Evolutionary conservation across 2,888 invertebrate genomes (phyloP).

Genomic region (Acronicta psi): DNA sequence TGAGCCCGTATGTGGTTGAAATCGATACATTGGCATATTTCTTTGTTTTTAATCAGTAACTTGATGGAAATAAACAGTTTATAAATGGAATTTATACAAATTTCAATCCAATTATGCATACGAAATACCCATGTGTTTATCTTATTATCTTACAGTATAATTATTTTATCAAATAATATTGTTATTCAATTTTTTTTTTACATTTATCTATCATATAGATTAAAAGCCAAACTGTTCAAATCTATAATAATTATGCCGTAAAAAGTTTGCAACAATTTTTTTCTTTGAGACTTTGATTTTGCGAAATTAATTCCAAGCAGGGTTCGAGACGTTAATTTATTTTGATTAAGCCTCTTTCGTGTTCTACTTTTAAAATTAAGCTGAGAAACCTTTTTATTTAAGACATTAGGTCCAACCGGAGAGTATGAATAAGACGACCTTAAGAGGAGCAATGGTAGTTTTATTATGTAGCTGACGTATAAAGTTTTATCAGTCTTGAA

Average conservation of each 20-base stretch:
- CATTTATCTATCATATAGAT: background rate
- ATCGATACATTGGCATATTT: too few relatives aligned
- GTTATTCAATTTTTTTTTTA: background rate
- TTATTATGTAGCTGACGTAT: too few relatives aligned
- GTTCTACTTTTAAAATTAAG: conserved; percentile 38
- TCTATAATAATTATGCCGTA: conserved; percentile 27
- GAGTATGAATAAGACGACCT: conserved; percentile 21
- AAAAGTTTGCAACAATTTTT: conserved; percentile 21
- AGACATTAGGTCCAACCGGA: conserved; percentile 26
- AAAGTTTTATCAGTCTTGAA: too few relatives aligned
- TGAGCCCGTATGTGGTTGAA: too few relatives aligned
- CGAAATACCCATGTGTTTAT: too few relatives aligned
- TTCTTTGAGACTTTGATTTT: conserved; percentile 40
- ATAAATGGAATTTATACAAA: too few relatives aligned
- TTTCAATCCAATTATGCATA: too few relatives aligned
- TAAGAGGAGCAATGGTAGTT: background rate
- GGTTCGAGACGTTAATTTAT: conserved; percentile 50
- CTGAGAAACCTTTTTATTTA: conserved; percentile 42
- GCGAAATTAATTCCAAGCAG: conserved; percentile 41
- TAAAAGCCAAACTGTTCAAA: conserved; percentile 14
- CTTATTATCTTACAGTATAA: too few relatives aligned
- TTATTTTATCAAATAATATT: background rate
- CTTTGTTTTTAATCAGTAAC: too few relatives aligned
- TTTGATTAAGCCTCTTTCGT: conserved; percentile 53
- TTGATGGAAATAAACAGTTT: too few relatives aligned